A percentile compares a stretch with the other conserved stretches of the same genome.
Conservation (phyloP, 2,113 vertebrate species). For the Camelus dromedarius region DNA sequence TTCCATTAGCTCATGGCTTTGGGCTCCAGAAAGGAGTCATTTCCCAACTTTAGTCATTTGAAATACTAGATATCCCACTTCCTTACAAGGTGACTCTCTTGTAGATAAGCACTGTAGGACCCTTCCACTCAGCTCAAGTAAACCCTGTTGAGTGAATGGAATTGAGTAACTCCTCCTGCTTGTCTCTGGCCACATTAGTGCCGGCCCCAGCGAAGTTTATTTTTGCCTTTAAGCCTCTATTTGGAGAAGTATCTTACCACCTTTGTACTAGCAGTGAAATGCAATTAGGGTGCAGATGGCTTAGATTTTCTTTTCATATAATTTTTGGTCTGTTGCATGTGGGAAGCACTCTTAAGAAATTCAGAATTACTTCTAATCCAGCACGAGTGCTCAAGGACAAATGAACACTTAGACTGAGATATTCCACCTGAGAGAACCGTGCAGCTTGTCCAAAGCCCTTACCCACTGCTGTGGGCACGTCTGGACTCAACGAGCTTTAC, state of each 20-base stretch:
- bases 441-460: not conserved
- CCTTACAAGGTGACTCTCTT: not conserved
- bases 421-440: not conserved
- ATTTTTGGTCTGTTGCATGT: not conserved
- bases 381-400: not conserved
- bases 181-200: not conserved
- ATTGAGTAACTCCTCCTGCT: not conserved
- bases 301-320: not conserved
- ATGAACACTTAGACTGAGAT: not conserved
- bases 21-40: not conserved
- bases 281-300: not conserved
- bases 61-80: slow-evolving; percentile 15
- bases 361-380: slow-evolving; percentile 18
- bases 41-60: slow-evolving; percentile 33
- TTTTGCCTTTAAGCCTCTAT: not conserved
- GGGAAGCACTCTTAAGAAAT: slow-evolving; percentile 53
- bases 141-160: not conserved
- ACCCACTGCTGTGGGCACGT: not conserved
- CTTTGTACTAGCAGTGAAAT: not conserved
- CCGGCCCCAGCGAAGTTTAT: not conserved
- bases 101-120: not conserved
- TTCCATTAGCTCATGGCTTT: slow-evolving; percentile 12
- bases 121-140: not conserved
- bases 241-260: not conserved
- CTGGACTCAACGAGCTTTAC: not conserved